Percentiles rank a stretch among this genome's conserved stretches.
phyloP scores from a whole-genome alignment of 2,888 invertebrate genomes.

The Drosophila robusta region DNA sequence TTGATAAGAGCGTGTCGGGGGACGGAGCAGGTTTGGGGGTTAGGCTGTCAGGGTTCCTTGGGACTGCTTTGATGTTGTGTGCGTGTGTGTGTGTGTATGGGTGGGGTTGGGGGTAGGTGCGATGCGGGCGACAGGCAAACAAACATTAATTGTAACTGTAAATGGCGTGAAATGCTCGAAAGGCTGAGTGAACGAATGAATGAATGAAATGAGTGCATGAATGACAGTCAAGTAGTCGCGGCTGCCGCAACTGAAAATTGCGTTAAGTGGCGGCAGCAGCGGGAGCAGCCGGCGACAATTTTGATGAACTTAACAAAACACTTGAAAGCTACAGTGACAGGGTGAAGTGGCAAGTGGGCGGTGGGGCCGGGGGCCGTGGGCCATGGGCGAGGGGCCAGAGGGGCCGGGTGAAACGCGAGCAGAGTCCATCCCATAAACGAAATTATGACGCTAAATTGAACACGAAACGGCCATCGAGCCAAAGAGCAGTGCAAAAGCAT shows the following conservation, averaged over 20 bases:
- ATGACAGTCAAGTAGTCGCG: slow-evolving; percentile 67
- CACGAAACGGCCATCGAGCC: slow-evolving; percentile 72
- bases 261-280: slow-evolving; percentile 61
- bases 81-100: not conserved
- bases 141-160: slow-evolving; percentile 79
- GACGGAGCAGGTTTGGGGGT: not conserved
- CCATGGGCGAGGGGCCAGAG: not conserved
- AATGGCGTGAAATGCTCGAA: slow-evolving; percentile 76
- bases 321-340: slow-evolving; percentile 64
- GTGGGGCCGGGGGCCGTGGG: not conserved
- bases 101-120: not conserved
- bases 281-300: slow-evolving; percentile 67
- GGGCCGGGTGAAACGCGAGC: slow-evolving; percentile 49
- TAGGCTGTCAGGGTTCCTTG: slow-evolving; percentile 13
- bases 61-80: slow-evolving; percentile 59
- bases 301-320: slow-evolving; percentile 82
- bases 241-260: slow-evolving; percentile 66
- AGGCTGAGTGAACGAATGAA: slow-evolving; percentile 50
- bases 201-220: slow-evolving; percentile 50
- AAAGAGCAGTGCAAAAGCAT: slow-evolving; percentile 53
- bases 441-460: slow-evolving; percentile 82
- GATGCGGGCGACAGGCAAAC: slow-evolving; percentile 69
- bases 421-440: slow-evolving; percentile 74
- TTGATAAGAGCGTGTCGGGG: slow-evolving; percentile 39
- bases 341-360: slow-evolving; percentile 11